A percentile compares a stretch with the other conserved stretches of the same genome.
Conservation (phyloP, 2,797 vertebrate species). For the Pseudomugil gertrudae region DNA sequence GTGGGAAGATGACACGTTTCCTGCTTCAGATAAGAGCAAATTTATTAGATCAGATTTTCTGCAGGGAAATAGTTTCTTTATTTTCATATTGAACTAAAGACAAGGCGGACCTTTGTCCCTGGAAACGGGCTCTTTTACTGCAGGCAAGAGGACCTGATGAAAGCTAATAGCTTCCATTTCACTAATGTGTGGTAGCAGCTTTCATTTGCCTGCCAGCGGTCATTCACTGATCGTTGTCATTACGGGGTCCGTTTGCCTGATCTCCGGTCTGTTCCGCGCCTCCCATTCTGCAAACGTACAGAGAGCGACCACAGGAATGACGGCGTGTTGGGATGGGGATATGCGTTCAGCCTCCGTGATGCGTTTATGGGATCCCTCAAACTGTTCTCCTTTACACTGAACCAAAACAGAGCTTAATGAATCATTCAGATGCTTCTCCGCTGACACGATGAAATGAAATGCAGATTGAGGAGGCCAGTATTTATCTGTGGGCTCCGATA, state of each 20-base stretch:
- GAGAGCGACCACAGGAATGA: neutral
- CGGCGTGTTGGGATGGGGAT: too few species aligned
- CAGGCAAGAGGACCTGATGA: neutral
- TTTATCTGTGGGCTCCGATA: neutral
- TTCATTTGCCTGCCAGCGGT: slow-evolving; percentile 53
- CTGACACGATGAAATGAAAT: neutral
- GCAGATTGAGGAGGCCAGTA: neutral
- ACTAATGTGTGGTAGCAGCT: slow-evolving; percentile 49
- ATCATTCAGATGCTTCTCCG: neutral
- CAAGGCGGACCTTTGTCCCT: neutral
- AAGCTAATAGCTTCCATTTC: slow-evolving; percentile 52
- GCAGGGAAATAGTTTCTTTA: neutral
- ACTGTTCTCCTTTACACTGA: neutral
- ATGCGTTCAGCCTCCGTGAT: too few species aligned
- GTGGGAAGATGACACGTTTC: neutral
- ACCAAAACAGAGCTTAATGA: neutral
- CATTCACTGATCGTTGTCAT: slow-evolving; percentile 49
- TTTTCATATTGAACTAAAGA: slow-evolving; percentile 7
- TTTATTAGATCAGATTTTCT: neutral
- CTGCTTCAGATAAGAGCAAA: slow-evolving; percentile 4
- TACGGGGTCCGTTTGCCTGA: slow-evolving; percentile 26
- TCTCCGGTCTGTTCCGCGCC: slow-evolving; percentile 7
- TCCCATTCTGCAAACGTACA: neutral
- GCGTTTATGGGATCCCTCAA: too few species aligned
- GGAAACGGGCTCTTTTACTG: slow-evolving; percentile 14